Percentiles rank a stretch among this genome's conserved stretches.
These are phyloP conservation scores for Telenomus remus DNA, from an alignment of 1,140 invertebrate genomes.

Conservation along the genomic window DNA sequence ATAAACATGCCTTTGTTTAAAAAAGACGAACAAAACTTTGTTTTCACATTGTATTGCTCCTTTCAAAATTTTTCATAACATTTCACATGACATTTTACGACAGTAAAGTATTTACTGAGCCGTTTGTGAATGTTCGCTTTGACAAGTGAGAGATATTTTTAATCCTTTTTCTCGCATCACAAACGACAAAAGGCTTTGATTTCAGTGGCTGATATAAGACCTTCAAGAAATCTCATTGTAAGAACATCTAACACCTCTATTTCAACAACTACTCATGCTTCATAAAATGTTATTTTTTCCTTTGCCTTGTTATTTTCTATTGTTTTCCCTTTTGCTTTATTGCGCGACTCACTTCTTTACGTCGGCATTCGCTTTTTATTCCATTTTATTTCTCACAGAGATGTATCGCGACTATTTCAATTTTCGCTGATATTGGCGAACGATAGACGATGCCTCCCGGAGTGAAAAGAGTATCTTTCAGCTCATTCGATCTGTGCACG, in stretches of 20 bases:
- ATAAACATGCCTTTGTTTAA: no score
- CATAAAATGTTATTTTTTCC: constrained; percentile 45
- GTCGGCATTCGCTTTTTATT: constrained; percentile 16
- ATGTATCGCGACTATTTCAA: constrained; percentile 71
- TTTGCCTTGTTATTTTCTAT: constrained; percentile 62
- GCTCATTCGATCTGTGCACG: constrained; percentile 60
- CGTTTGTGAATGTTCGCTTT: no score
- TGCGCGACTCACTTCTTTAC: constrained; percentile 14
- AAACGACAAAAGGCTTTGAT: constrained; percentile 59
- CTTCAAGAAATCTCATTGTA: constrained; percentile 68
- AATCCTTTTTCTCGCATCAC: constrained; percentile 3
- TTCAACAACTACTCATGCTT: constrained; percentile 43
- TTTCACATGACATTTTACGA: no score
- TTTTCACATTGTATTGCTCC: no score
- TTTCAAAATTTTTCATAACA: no score
- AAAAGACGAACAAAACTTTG: no score
- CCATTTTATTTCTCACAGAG: constrained; percentile 58
- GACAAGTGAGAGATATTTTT: not conserved
- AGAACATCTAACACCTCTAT: constrained; percentile 65
- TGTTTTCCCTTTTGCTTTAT: constrained; percentile 24
- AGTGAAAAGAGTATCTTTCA: constrained; percentile 62
- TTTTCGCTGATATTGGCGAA: constrained; percentile 69
- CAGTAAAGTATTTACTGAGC: no score
- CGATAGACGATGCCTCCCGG: constrained; percentile 64
- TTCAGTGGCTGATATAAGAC: constrained; percentile 60